A percentile compares a stretch with the other conserved stretches of the same genome.
Conservation (phyloP, 1,140 invertebrate genomes). For the Teleopsis dalmanni region DNA sequence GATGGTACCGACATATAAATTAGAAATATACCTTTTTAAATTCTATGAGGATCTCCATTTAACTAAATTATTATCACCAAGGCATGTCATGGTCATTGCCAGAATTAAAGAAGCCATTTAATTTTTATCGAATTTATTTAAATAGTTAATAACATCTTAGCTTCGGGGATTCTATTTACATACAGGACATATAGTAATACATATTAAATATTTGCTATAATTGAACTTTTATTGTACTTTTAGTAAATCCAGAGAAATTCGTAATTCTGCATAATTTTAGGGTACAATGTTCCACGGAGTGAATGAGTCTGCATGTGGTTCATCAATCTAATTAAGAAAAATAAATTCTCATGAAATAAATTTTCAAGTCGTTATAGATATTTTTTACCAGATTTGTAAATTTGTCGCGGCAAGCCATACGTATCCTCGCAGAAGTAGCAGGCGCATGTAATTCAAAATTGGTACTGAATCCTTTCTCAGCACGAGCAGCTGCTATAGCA, state of each 20-base stretch:
- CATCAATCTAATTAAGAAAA: conserved; percentile 45
- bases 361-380: neutral
- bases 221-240: neutral
- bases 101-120: neutral
- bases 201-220: neutral
- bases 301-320: conserved; percentile 46
- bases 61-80: too few species aligned
- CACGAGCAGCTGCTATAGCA: conserved; percentile 71
- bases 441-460: conserved; percentile 76
- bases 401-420: conserved; percentile 81
- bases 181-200: neutral
- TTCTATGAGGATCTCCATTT: too few species aligned
- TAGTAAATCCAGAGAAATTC: neutral
- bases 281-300: conserved; percentile 57
- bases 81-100: too few species aligned
- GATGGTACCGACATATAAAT: too few species aligned
- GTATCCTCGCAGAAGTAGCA: conserved; percentile 78
- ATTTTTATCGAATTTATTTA: neutral
- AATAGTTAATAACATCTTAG: neutral
- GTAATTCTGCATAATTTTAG: conserved; percentile 14
- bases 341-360: neutral
- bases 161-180: neutral
- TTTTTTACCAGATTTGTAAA: conserved; percentile 66
- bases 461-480: conserved; percentile 54
- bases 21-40: too few species aligned